Conservation (phyloP, 2,113 vertebrate species). For the Rhinopomastus cyanomelas region DNA sequence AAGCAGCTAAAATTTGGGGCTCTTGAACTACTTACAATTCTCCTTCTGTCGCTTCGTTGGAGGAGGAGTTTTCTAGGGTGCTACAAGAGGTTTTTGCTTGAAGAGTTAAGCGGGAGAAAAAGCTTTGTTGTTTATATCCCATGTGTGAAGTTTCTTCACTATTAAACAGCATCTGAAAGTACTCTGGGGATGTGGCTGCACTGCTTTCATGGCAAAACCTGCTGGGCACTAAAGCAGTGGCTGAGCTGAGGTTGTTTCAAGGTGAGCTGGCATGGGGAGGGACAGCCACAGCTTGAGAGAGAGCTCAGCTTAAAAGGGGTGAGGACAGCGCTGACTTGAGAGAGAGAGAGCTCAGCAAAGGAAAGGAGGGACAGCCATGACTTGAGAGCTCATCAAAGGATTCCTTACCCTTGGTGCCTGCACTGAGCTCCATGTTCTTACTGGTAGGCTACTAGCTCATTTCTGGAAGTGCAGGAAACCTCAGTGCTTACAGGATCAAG, state of each 20-base stretch:
- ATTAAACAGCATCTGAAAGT: not conserved
- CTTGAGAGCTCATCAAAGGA: not conserved
- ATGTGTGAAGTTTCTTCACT: not conserved
- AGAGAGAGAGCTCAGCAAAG: too few relatives aligned
- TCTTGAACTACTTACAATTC: not conserved
- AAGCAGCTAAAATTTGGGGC: not conserved
- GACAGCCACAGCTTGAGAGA: not conserved
- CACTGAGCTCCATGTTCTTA: not conserved
- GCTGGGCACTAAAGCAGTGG: not conserved
- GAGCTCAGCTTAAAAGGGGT: not conserved
- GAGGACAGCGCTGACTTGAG: too few relatives aligned
- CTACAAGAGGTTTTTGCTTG: not conserved
- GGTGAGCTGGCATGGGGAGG: not conserved
- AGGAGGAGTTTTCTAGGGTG: not conserved
- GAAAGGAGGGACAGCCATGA: too few relatives aligned
- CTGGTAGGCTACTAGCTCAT: rapidly evolving
- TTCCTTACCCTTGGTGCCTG: not conserved
- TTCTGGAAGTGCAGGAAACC: not conserved
- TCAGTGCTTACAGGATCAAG: not conserved
- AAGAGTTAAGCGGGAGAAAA: not conserved
- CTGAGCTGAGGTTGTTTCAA: not conserved
- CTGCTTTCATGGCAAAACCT: not conserved
- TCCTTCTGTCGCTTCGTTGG: not conserved
- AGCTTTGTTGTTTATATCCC: not conserved
- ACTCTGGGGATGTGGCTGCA: not conserved